Evolutionary conservation across 2,888 invertebrate species (phyloP).

Genomic region (Lapara coniferarum): DNA sequence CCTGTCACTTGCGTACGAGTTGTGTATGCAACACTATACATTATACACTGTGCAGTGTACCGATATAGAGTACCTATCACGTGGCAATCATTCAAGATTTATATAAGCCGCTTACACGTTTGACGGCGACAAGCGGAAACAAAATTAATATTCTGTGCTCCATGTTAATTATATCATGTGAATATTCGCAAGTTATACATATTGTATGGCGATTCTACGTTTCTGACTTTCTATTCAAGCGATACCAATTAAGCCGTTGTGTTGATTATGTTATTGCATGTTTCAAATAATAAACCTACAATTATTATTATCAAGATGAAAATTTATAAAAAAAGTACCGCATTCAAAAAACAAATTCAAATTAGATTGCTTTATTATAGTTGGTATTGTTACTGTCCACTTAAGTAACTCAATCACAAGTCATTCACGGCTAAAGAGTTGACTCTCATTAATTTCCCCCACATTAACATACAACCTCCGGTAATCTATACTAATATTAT

Average conservation of each 20-base stretch:
- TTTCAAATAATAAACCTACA: too few species aligned
- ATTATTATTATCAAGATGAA: too few species aligned
- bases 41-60: not conserved
- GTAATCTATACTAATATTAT: too few species aligned
- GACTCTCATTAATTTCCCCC: slow-evolving; percentile 43
- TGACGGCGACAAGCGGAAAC: not conserved
- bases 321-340: too few species aligned
- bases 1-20: slow-evolving; percentile 38
- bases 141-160: not conserved
- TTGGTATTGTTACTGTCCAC: too few species aligned
- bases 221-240: too few species aligned
- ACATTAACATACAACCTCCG: slow-evolving; percentile 51
- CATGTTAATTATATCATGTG: not conserved
- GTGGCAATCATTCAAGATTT: slow-evolving; percentile 16
- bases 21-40: not conserved
- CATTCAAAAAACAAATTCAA: too few species aligned
- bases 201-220: not conserved
- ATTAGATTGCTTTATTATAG: too few species aligned
- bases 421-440: slow-evolving; percentile 15
- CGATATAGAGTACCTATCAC: not conserved
- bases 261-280: not conserved
- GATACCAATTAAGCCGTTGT: not conserved
- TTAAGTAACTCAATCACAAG: slow-evolving; percentile 5
- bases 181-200: not conserved
- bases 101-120: slow-evolving; percentile 1